Base-by-base conservation (phyloP, 2,113 vertebrate species). In the Periophthalmus modestus region DNA sequence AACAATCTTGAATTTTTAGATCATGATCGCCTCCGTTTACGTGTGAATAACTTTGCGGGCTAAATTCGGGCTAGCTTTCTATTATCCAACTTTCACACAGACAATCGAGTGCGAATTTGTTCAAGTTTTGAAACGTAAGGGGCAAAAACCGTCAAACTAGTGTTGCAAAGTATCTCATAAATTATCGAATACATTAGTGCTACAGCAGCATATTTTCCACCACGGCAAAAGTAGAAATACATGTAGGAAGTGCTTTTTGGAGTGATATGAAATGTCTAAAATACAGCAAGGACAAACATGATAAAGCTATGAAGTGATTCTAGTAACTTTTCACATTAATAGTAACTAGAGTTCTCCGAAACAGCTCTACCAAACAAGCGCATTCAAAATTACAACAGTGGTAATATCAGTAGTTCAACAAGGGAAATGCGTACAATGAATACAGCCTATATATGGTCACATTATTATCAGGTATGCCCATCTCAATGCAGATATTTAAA, bases 61-160 rank as follows among this genome's bases (percentile, higher is more conserved):
- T n/a, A 55, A 74, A 71, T 63, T 7, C 9, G 36, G 39, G 5
- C 54, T 23, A 54, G 55, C 70, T 63, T 33, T 21, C 48, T 46
- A 18, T 52, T 65, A 9, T 39, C 52, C 71, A 85, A 33, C 52
- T 58, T 72, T 75, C 71, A 68, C 28, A 48, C 61, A 58, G 66
- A 69, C 18, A 70, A 59, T 58, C 18, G 43, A 80, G 74, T 70
- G 68, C 73, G 66, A 84, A 62, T 63, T 78, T 69, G 39, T 70
- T 75, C 74, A 69, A 69, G 73, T 66, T 74, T 74, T 75, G 61
- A 82, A 67, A 69, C 55, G 47, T 82, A 87, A 82, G 82, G 80
- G 69, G 16, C 28, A 73, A 39, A 69, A 69, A 72, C 46, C 74
- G 48, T 66, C 69, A 77, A 6, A 15, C 13, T 43, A 61, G 13